These are phyloP conservation scores for Calonectris borealis DNA, from an alignment of 2,113 vertebrate species.

Conservation along the genomic window DNA sequence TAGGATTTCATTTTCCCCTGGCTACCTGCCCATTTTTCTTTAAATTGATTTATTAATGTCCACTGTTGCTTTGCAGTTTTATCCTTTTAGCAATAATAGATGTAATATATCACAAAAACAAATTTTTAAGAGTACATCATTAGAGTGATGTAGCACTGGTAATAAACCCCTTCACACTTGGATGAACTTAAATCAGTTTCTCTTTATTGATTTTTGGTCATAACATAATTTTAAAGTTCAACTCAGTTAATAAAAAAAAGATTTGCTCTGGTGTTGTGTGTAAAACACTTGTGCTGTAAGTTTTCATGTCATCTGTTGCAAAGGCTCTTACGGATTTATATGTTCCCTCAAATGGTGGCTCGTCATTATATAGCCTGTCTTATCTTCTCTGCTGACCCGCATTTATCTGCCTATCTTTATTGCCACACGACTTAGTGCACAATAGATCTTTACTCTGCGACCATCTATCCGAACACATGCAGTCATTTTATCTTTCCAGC, in stretches of 20 bases:
- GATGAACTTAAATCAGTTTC: slow-evolving; percentile 89
- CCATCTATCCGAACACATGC: background rate
- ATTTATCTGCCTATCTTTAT: slow-evolving; percentile 46
- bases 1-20: slow-evolving; percentile 69
- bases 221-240: slow-evolving; percentile 90
- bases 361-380: slow-evolving; percentile 23
- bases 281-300: slow-evolving; percentile 71
- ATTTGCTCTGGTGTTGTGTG: slow-evolving; percentile 71
- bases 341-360: slow-evolving; percentile 8
- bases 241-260: slow-evolving; percentile 87
- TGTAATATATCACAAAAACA: slow-evolving; percentile 86
- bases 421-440: background rate
- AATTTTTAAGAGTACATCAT: slow-evolving; percentile 89
- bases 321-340: slow-evolving; percentile 40
- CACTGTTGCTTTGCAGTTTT: slow-evolving; percentile 82
- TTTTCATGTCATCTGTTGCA: slow-evolving; percentile 62
- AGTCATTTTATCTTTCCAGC: background rate
- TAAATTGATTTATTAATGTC: slow-evolving; percentile 86
- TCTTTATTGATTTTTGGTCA: slow-evolving; percentile 89
- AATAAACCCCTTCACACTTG: slow-evolving; percentile 87
- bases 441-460: background rate
- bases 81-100: slow-evolving; percentile 88
- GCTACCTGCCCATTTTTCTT: slow-evolving; percentile 74
- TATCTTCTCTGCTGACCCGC: background rate
- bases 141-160: slow-evolving; percentile 85